Percentiles rank a stretch among this genome's conserved stretches.
phyloP scores from a whole-genome alignment of 2,113 vertebrate species.

The Bufo bufo region DNA sequence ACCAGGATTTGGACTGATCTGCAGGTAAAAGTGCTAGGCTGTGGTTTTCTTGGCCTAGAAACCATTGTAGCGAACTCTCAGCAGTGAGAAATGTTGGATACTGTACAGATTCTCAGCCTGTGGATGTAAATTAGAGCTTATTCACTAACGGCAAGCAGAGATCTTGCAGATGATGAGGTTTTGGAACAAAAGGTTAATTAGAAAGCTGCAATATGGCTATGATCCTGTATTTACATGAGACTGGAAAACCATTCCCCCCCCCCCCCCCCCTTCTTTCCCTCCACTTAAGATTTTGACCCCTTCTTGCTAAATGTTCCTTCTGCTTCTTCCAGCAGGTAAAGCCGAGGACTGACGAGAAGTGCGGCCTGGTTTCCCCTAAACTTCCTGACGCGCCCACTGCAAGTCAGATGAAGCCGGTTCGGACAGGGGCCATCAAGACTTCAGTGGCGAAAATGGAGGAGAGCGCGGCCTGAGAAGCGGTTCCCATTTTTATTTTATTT shows the following conservation, averaged over 20 bases:
- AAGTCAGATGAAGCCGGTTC: conserved; percentile 81
- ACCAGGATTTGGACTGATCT: no score
- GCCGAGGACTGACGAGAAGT: conserved; percentile 84
- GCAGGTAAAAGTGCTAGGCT: no score
- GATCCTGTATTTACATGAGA: no score
- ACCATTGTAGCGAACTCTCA: background rate
- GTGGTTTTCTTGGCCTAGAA: no score
- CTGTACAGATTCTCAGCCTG: background rate
- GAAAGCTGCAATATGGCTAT: no score
- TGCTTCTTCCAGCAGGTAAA: conserved; percentile 78
- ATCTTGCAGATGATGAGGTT: background rate
- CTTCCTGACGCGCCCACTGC: conserved; percentile 81
- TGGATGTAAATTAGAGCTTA: background rate
- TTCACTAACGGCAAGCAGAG: background rate
- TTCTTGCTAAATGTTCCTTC: no score
- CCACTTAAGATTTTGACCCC: no score
- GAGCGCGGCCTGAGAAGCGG: conserved; percentile 80
- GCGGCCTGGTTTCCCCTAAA: conserved; percentile 79
- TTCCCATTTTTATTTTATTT: background rate
- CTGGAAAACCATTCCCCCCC: no score
- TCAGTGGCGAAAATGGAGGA: conserved; percentile 90
- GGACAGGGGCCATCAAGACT: conserved; percentile 92
- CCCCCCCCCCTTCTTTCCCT: no score
- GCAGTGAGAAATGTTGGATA: background rate
- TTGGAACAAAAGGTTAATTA: no score